Conservation (phyloP, 2,113 vertebrate species). For the Addax nasomaculatus region DNA sequence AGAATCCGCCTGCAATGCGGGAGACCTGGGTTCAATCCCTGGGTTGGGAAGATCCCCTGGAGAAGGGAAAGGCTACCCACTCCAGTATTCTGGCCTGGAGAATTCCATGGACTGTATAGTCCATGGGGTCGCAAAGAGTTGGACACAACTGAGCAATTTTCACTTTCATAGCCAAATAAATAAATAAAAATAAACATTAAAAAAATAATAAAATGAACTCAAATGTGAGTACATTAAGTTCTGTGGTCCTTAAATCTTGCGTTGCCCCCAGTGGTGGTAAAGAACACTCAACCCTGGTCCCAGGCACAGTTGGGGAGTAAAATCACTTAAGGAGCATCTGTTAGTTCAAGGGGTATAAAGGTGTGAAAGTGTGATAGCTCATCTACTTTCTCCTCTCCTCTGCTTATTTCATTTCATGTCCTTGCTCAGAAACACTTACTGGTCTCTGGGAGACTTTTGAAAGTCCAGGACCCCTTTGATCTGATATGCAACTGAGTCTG, state of each 20-base stretch:
- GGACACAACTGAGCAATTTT: background rate
- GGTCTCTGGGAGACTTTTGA: background rate
- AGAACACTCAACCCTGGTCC: background rate
- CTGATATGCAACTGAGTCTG: background rate
- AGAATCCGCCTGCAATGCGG: fast-evolving
- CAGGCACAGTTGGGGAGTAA: background rate
- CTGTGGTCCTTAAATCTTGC: background rate
- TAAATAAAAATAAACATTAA: background rate
- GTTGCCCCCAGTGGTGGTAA: background rate
- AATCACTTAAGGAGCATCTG: background rate
- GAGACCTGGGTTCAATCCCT: background rate
- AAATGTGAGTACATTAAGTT: background rate
- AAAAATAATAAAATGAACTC: background rate
- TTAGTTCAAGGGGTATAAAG: background rate
- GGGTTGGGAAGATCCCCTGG: background rate
- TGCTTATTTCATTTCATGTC: background rate
- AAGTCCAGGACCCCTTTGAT: background rate
- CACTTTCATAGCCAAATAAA: background rate
- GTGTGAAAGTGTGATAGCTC: background rate
- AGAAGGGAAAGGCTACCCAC: background rate
- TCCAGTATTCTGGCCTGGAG: background rate
- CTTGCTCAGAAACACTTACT: background rate
- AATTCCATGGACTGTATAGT: background rate
- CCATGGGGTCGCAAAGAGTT: background rate
- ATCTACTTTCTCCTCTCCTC: background rate